These are phyloP conservation scores for Rafetus swinhoei DNA, from an alignment of 2,113 vertebrate species.

Conservation along the genomic window DNA sequence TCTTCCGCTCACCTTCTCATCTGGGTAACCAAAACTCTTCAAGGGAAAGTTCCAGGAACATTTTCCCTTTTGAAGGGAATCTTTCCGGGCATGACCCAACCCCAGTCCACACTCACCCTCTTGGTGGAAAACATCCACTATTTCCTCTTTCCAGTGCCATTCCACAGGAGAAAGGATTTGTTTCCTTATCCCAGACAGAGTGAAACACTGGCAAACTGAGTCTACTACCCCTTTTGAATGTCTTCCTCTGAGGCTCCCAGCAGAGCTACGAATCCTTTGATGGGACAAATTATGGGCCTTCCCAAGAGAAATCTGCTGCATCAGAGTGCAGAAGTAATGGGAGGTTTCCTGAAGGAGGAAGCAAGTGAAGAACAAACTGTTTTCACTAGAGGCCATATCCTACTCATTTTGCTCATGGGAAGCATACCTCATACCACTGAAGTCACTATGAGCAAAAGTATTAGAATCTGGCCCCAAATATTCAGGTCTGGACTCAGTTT, in stretches of 20 bases:
- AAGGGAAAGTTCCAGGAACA: neutral
- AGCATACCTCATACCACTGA: neutral
- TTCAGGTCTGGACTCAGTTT: neutral
- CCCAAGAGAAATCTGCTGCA: neutral
- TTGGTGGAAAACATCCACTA: neutral
- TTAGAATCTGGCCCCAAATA: neutral
- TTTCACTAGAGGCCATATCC: neutral
- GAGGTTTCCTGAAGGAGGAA: neutral
- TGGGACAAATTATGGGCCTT: neutral
- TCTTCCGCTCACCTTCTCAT: neutral
- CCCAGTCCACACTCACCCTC: too few relatives aligned
- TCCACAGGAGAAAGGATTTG: neutral
- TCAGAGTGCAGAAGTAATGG: neutral
- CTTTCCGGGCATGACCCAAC: neutral
- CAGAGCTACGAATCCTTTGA: neutral
- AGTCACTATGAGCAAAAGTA: neutral
- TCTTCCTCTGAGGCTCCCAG: neutral
- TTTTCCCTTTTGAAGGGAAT: neutral
- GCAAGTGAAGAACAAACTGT: neutral
- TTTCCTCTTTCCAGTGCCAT: neutral
- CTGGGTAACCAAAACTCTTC: neutral
- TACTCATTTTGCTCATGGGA: neutral
- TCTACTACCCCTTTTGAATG: neutral
- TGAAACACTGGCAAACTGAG: neutral
- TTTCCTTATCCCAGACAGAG: neutral